A percentile compares a stretch with the other conserved stretches of the same genome.
Conservation (phyloP, 2,797 vertebrate species). For the Esox lucius region DNA sequence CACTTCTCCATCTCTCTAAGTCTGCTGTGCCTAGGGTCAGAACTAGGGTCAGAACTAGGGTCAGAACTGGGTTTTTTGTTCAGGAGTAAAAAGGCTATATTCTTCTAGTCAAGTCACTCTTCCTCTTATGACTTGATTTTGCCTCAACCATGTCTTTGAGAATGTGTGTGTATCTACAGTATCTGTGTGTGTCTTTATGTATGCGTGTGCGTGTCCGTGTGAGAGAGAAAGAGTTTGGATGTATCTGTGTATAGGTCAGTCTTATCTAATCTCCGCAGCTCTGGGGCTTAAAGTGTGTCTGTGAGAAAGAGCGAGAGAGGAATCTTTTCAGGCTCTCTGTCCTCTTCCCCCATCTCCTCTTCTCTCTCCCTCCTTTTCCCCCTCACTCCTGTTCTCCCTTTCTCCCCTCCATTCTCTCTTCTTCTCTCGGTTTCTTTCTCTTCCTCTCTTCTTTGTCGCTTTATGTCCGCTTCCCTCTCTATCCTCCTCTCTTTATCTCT, state of each 20-base stretch:
- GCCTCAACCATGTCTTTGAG: background rate
- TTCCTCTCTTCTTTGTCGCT: background rate
- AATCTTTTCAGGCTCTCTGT: background rate
- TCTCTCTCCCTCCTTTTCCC: background rate
- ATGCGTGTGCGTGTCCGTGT: background rate
- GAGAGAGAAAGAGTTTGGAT: too few relatives aligned
- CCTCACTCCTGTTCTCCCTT: background rate
- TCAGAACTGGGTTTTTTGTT: background rate
- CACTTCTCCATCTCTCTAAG: background rate
- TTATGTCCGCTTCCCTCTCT: constrained; percentile 8
- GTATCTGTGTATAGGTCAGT: background rate
- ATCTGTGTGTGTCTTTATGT: constrained; percentile 3
- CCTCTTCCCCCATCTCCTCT: background rate
- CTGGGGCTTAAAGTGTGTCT: too few relatives aligned
- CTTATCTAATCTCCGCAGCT: background rate
- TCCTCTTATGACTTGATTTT: background rate
- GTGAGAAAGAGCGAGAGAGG: too few relatives aligned
- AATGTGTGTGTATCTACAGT: background rate
- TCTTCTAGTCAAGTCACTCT: background rate
- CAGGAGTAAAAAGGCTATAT: background rate
- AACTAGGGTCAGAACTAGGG: background rate
- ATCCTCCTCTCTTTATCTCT: background rate
- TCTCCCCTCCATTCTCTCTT: background rate
- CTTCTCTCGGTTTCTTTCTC: background rate
- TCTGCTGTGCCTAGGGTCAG: background rate